Base-by-base conservation (phyloP, 2,113 vertebrate genomes). In the Columba janthina region DNA sequence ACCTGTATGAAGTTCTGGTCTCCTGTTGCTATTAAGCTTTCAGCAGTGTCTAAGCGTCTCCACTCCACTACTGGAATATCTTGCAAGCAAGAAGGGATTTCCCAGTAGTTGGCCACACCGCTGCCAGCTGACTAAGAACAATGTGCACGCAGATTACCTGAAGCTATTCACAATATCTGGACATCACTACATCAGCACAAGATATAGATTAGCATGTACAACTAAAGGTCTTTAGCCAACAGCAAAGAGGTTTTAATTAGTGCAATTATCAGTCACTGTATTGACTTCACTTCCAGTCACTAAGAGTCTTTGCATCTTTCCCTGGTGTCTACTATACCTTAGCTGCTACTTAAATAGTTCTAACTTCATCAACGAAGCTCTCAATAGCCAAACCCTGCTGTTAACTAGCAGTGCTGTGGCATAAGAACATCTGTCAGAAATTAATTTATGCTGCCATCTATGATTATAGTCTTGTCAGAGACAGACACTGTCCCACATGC, bases 31-130 rank as follows among this genome's bases (percentile, higher is more conserved):
- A 13, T 16, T 29, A 54, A 36, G 4, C 18, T 40, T 29, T 24
- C 40, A 72, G 32, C 17, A 51, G 32, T 9, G 3, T 32, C 66
- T 57, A 25, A 31, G n/a, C 19, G 66, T 34, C 69, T 56, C 46
- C 5, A 0, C 11, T 32, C 53, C 1, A 1, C 26, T 40, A n/a
- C 57, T 36, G 17, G 50, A 61, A 4, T 9, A 12, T 5, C 31
- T 24, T 29, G 25, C 17, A 34, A 64, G 22, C 36, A 70, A 36
- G 36, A 91, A 89, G 31, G 31, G 12, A 24, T 79, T 76, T 93
- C 62, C 48, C 78, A 90, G 82, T 53, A 79, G 10, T 15, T 53
- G n/a, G 12, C 36, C 7, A 14, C 5, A 4, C 32, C 13, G 10
- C 58, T 69, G 69, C 15, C 44, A 73, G 51, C 54, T 79, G 19